Evolutionary conservation across 2,888 invertebrate species (phyloP).

Genomic region (Drosophila maculinotata): DNA sequence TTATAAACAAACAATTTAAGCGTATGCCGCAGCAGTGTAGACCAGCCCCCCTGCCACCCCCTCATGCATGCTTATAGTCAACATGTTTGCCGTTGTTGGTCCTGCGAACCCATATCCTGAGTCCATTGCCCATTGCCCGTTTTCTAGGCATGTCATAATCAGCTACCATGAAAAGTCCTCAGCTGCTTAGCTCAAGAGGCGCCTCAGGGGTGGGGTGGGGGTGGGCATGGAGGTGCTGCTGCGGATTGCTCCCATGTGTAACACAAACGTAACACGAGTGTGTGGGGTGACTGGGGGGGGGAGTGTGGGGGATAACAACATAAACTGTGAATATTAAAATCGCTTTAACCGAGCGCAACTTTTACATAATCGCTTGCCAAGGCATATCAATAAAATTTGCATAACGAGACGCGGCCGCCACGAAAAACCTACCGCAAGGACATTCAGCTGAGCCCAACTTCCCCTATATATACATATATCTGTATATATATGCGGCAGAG

Average conservation of each 20-base stretch:
- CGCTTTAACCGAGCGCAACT: constrained; percentile 66
- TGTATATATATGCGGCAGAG: not conserved
- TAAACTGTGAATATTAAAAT: constrained; percentile 64
- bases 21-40: constrained; percentile 4
- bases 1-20: constrained; percentile 73
- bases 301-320: not conserved
- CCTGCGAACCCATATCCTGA: constrained; percentile 15
- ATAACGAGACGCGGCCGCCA: constrained; percentile 52
- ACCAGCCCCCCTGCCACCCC: not conserved
- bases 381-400: constrained; percentile 76
- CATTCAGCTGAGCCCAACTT: constrained; percentile 15
- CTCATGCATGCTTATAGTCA: constrained; percentile 4
- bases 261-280: constrained; percentile 18
- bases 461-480: not conserved
- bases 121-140: constrained; percentile 21
- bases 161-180: constrained; percentile 54
- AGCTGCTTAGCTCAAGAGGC: constrained; percentile 23
- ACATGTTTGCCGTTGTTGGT: constrained; percentile 42
- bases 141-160: constrained; percentile 65
- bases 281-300: too few species aligned
- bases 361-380: constrained; percentile 70
- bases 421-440: constrained; percentile 34
- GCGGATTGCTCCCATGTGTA: constrained; percentile 57
- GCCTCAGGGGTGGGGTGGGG: not conserved
- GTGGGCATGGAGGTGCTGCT: not conserved